Percentiles rank a stretch among this genome's conserved stretches.
phyloP scores from a whole-genome alignment of 2,113 vertebrate genomes.

The Calypte anna region DNA sequence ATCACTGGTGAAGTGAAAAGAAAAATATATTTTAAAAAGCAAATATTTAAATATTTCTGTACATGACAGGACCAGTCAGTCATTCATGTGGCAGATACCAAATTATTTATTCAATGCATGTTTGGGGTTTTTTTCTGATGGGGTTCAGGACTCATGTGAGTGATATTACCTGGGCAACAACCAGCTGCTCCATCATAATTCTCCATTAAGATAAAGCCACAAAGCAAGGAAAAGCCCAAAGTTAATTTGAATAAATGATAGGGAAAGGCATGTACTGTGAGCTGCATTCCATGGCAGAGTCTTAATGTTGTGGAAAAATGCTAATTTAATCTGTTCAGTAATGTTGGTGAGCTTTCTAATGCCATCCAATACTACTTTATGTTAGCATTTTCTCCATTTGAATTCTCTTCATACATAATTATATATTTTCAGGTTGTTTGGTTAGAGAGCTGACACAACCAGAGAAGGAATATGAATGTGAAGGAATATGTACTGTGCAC shows the following conservation, averaged over 20 bases:
- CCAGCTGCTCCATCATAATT: background rate
- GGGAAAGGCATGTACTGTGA: background rate
- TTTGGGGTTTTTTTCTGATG: background rate
- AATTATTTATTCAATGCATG: background rate
- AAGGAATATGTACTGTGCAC: background rate
- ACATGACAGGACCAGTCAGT: background rate
- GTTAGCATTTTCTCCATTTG: constrained; percentile 16
- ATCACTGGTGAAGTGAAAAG: background rate
- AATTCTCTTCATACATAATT: background rate
- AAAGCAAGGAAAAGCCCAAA: background rate
- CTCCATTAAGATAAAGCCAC: background rate
- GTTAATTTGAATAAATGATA: constrained; percentile 33
- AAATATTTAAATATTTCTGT: background rate
- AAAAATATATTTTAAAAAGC: background rate
- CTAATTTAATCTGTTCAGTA: constrained; percentile 17
- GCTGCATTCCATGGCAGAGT: background rate
- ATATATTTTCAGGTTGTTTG: constrained; percentile 3
- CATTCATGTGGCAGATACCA: background rate
- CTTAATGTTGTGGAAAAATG: constrained; percentile 36
- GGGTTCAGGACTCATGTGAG: background rate
- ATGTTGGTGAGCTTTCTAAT: constrained; percentile 9
- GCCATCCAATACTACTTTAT: background rate
- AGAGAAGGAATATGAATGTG: background rate
- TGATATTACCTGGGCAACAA: background rate
- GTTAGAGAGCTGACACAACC: background rate